Evolutionary conservation across 2,888 invertebrate species (phyloP), one percentile per base, ranked within the genome.

Genomic region (Cerastis leucographa): DNA sequence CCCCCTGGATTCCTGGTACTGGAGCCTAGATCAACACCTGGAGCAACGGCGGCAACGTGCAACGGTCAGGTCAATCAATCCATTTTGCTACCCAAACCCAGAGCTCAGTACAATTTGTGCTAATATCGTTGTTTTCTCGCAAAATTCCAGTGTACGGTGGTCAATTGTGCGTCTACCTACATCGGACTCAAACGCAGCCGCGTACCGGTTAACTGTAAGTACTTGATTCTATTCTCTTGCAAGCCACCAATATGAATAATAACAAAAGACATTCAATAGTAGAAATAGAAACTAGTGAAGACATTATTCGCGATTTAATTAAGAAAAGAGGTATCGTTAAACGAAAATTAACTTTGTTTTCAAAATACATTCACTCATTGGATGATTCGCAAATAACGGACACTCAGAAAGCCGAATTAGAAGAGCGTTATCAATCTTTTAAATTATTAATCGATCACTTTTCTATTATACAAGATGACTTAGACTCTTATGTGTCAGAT

Each of bases 371-470:
- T 9, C n/a, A 42, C 40, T 40, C 64, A 42, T 62, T 62, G 7
- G 40, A 42, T n/a, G n/a, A 6, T n/a, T n/a, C 40, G n/a, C 22
- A 64, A 12, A 14, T 64, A n/a, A 64, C 64, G 40, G 40, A 14
- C 22, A n/a, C n/a, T 64, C n/a, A 64, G 64, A 64, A n/a, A 42
- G 40, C 40, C 2, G 64, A 42, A 3, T n/a, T 42, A 42, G 64
- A 64, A 11, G 64, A 42, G 40, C 40, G 62, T 35, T 62, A 12
- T n/a, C 62, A n/a, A 7, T 2, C 35, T 0, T 64, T 64, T 22
- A 64, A 40, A 42, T 7, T n/a, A n/a, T 11, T 64, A n/a, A 64
- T 64, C 22, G n/a, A 61, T 61, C 61, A 61, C 35, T 64, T 42
- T 64, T 40, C 40, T 64, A 64, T 4, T n/a, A 14, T 14, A 40